Percentiles rank a stretch among this genome's conserved stretches.
These are phyloP conservation scores for Melangyna quadrimaculata DNA, from an alignment of 2,888 invertebrate species.

Conservation along the genomic window DNA sequence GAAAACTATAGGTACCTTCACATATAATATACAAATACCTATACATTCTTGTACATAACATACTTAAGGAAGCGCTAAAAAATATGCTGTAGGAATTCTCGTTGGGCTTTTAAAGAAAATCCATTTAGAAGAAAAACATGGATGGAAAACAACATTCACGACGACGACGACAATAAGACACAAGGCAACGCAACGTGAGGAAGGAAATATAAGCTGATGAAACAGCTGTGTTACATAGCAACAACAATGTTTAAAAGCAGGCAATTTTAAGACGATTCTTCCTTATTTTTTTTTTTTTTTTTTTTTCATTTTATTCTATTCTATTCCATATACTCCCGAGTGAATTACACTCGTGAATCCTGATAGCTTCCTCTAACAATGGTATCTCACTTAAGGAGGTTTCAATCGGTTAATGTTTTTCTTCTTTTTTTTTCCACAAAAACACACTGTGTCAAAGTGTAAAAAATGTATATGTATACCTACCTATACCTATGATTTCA, in stretches of 20 bases:
- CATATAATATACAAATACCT: neutral
- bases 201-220: slow-evolving; percentile 9
- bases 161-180: neutral
- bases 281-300: neutral
- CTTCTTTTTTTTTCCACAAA: neutral
- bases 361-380: slow-evolving; percentile 37
- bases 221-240: slow-evolving; percentile 16
- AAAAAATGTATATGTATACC: neutral
- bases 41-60: neutral
- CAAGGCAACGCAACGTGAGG: neutral
- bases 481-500: neutral
- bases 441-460: slow-evolving; percentile 2
- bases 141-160: slow-evolving; percentile 29
- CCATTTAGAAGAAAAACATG: slow-evolving; percentile 59
- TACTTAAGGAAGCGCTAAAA: neutral
- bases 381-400: slow-evolving; percentile 61
- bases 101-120: slow-evolving; percentile 47
- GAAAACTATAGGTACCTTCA: neutral
- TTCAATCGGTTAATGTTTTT: slow-evolving; percentile 67
- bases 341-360: slow-evolving; percentile 30
- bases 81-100: slow-evolving; percentile 42
- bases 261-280: slow-evolving; percentile 42
- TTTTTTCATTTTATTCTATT: neutral
- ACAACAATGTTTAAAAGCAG: slow-evolving; percentile 45
- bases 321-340: neutral